These are phyloP conservation scores for Phrynocephalus vlangalii DNA, from an alignment of 2,797 vertebrate genomes.

Conservation along the genomic window DNA sequence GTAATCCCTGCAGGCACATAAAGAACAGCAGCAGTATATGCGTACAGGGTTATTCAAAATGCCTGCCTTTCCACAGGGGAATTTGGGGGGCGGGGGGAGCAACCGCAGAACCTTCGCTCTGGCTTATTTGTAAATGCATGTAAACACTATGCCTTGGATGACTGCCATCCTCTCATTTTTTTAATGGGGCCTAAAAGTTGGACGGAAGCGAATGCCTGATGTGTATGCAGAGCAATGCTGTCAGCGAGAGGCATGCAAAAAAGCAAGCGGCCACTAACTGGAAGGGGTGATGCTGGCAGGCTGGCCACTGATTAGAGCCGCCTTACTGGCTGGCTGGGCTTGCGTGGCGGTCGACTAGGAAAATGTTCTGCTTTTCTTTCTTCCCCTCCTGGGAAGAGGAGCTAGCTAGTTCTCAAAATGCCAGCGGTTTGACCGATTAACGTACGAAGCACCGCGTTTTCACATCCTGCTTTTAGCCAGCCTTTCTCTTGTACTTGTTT, in stretches of 20 bases:
- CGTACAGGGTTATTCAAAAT: not conserved
- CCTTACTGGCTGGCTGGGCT: not conserved
- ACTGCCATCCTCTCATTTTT: conserved; percentile 7
- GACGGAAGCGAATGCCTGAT: conserved; percentile 29
- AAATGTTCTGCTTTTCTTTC: not conserved
- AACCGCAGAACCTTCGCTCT: conserved; percentile 1
- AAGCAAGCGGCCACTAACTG: not conserved
- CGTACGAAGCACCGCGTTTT: not conserved
- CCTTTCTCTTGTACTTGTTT: not conserved
- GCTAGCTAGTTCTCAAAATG: not conserved
- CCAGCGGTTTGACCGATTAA: not conserved
- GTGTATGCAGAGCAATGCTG: conserved; percentile 24
- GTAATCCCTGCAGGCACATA: not conserved
- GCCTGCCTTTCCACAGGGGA: not conserved
- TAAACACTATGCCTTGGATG: not conserved
- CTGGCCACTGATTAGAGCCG: not conserved
- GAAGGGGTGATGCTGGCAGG: not conserved
- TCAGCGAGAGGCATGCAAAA: not conserved
- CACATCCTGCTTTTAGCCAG: not conserved
- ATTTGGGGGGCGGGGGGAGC: not conserved
- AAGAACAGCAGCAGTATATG: not conserved
- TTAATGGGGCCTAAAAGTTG: conserved; percentile 7
- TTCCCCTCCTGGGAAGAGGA: not conserved
- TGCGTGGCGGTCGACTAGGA: not conserved
- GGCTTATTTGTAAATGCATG: conserved; percentile 4